Percentiles rank a stretch among this genome's conserved stretches.
phyloP scores from a whole-genome alignment of 2,797 vertebrate genomes.

The Phalloptychus januarius region DNA sequence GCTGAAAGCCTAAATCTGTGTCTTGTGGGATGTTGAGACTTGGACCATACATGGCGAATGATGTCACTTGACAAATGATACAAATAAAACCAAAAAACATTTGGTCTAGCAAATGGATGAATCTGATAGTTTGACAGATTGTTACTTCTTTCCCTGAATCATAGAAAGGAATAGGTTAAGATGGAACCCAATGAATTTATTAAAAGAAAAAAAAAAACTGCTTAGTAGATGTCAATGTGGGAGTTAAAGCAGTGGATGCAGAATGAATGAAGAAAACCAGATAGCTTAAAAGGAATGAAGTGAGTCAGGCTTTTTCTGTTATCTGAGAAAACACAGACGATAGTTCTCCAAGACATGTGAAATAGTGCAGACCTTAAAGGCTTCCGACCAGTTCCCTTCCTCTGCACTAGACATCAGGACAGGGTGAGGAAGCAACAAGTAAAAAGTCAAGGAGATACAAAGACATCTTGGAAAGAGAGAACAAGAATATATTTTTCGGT shows the following conservation, averaged over 20 bases:
- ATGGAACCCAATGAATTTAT: neutral
- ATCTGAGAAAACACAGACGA: conserved; percentile 61
- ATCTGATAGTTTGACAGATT: conserved; percentile 26
- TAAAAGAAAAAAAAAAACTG: neutral
- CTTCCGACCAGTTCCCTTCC: conserved; percentile 45
- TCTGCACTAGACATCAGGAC: conserved; percentile 53
- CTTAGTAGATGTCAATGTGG: neutral
- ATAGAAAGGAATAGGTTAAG: conserved; percentile 6
- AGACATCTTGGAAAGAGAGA: conserved; percentile 18
- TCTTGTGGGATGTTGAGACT: conserved; percentile 3
- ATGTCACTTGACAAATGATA: conserved; percentile 18
- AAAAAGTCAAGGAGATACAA: conserved; percentile 16
- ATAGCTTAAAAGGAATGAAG: conserved; percentile 22
- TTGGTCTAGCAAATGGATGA: conserved; percentile 24
- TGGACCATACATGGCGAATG: conserved; percentile 5
- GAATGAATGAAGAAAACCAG: conserved; percentile 42
- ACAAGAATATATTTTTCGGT: conserved; percentile 5
- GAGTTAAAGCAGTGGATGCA: conserved; percentile 14
- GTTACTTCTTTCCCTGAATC: conserved; percentile 18
- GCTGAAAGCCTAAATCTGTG: neutral
- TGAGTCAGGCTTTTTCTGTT: conserved; percentile 37
- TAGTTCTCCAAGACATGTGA: conserved; percentile 51
- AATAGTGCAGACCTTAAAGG: conserved; percentile 55
- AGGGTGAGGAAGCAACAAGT: conserved; percentile 18
- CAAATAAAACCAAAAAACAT: conserved; percentile 25